Evolutionary conservation across 2,113 vertebrate genomes (phyloP).

Genomic region (Beaufortia kweichowensis): DNA sequence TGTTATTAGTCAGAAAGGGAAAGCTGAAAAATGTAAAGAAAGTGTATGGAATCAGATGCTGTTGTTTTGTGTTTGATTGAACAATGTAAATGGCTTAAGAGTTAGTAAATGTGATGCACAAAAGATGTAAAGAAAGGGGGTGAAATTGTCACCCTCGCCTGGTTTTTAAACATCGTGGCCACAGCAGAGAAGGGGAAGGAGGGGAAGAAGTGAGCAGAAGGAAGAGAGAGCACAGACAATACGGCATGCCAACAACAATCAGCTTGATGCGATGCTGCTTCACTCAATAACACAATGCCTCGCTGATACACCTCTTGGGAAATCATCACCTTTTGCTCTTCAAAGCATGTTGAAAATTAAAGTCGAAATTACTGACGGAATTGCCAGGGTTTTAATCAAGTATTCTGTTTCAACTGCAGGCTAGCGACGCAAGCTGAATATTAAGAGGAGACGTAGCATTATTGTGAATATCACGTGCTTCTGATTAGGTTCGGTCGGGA

Average conservation of each 20-base stretch:
- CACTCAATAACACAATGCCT: slow-evolving; percentile 54
- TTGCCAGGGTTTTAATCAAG: slow-evolving; percentile 81
- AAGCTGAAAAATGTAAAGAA: not conserved
- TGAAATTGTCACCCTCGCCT: not conserved
- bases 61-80: not conserved
- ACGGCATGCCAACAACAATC: slow-evolving; percentile 51
- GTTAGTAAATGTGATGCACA: not conserved
- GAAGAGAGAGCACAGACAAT: slow-evolving; percentile 52
- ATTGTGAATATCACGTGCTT: slow-evolving; percentile 70
- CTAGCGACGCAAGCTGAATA: slow-evolving; percentile 72
- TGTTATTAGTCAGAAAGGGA: not conserved
- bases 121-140: not conserved
- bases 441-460: slow-evolving; percentile 68
- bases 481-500: slow-evolving; percentile 65
- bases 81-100: too few relatives aligned
- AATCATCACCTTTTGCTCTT: slow-evolving; percentile 80
- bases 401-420: slow-evolving; percentile 83
- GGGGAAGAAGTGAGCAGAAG: not conserved
- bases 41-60: not conserved
- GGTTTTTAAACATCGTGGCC: not conserved
- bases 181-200: not conserved
- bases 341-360: slow-evolving; percentile 70
- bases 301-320: slow-evolving; percentile 73
- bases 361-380: slow-evolving; percentile 71
- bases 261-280: slow-evolving; percentile 60